Evolutionary conservation across 2,113 vertebrate species (phyloP).

Genomic region (Lamprotornis superbus): DNA sequence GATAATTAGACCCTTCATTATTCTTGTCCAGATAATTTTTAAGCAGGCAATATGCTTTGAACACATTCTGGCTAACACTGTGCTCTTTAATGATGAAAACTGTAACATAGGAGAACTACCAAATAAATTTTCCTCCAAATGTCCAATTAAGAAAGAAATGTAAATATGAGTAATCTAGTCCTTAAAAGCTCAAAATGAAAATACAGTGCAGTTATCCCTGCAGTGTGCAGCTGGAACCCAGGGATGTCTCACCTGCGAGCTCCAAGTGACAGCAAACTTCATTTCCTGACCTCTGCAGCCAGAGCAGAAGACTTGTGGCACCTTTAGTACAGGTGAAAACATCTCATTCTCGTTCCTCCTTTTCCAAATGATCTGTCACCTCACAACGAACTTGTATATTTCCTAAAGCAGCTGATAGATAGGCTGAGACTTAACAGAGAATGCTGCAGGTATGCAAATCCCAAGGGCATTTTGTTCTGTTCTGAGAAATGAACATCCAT

Average conservation of each 20-base stretch:
- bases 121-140: slow-evolving; percentile 45
- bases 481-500: background rate
- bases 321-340: background rate
- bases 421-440: background rate
- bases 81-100: slow-evolving; percentile 21
- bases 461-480: background rate
- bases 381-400: background rate
- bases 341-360: background rate
- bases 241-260: background rate
- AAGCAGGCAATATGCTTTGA: background rate
- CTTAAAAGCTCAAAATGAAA: slow-evolving; percentile 44
- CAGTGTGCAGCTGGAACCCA: background rate
- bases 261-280: background rate
- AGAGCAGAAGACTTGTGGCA: background rate
- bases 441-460: background rate
- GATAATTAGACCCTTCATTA: slow-evolving; percentile 55
- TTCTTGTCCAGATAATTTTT: slow-evolving; percentile 11
- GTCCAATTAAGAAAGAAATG: slow-evolving; percentile 58
- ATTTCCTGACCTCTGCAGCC: background rate
- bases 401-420: background rate
- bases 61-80: background rate
- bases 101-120: background rate
- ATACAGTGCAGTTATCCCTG: background rate
- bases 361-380: background rate
- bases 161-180: slow-evolving; percentile 60